A percentile compares a stretch with the other conserved stretches of the same genome.
These are phyloP conservation scores for Lepidurus arcticus DNA, from an alignment of 1,140 invertebrate genomes.

Conservation along the genomic window DNA sequence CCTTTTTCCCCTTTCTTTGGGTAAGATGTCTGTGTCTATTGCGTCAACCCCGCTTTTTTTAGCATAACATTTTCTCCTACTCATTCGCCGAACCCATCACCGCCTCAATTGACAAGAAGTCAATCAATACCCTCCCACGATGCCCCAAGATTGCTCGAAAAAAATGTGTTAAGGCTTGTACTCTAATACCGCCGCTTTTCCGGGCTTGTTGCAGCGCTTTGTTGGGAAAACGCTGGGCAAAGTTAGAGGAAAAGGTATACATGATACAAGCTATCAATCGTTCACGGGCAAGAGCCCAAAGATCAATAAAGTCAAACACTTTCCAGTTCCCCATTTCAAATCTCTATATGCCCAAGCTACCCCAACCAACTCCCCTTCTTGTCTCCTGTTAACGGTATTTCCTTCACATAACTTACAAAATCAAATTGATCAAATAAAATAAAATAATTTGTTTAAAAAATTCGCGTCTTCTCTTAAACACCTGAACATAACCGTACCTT, in stretches of 20 bases:
- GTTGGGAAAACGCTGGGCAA: not conserved
- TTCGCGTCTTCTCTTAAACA: not conserved
- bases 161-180: no score
- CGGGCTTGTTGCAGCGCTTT: not conserved
- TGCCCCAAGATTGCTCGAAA: no score
- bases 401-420: not conserved
- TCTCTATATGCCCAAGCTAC: not conserved
- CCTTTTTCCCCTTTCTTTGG: not conserved
- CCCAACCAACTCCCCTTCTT: not conserved
- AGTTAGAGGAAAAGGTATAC: not conserved
- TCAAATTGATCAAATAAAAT: not conserved
- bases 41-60: no score
- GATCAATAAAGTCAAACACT: slow-evolving; percentile 16
- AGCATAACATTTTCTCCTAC: no score
- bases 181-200: not conserved
- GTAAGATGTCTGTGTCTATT: not conserved
- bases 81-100: no score
- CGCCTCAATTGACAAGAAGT: no score
- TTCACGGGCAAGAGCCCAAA: not conserved
- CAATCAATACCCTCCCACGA: no score
- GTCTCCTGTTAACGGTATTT: not conserved
- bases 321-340: not conserved
- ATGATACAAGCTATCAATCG: not conserved
- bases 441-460: not conserved
- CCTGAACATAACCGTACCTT: slow-evolving; percentile 33